These are phyloP conservation scores for Helicolenus hilgendorfi DNA, from an alignment of 2,797 vertebrate genomes.

Conservation along the genomic window DNA sequence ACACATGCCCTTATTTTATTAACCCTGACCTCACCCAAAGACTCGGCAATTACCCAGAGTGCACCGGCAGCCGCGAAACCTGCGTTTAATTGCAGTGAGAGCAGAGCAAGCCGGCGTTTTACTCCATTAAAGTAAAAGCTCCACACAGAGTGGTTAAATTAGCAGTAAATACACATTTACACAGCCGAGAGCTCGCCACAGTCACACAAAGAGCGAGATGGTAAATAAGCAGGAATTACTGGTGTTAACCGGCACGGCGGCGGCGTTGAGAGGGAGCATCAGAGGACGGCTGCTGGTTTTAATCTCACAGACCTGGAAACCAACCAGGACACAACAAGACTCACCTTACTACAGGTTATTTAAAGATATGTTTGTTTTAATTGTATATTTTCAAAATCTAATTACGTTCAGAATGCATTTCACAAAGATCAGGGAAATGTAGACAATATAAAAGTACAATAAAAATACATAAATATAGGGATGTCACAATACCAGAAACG, in stretches of 20 bases:
- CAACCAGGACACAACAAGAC: background rate
- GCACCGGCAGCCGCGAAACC: constrained; percentile 56
- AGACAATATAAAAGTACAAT: too few species aligned
- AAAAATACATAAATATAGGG: background rate
- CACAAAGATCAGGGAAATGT: background rate
- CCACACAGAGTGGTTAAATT: constrained; percentile 33
- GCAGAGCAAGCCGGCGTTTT: constrained; percentile 17
- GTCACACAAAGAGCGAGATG: background rate
- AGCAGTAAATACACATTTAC: constrained; percentile 33
- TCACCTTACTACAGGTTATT: background rate
- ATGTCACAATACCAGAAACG: too few species aligned
- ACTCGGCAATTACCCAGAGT: constrained; percentile 81
- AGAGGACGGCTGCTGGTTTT: background rate
- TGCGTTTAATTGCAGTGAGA: constrained; percentile 50
- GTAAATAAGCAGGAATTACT: constrained; percentile 7
- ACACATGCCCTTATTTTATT: constrained; percentile 66
- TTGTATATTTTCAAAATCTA: background rate
- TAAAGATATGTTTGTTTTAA: background rate
- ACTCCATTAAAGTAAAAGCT: constrained; percentile 65
- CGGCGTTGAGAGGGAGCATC: background rate
- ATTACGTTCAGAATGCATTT: background rate
- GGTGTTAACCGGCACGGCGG: background rate
- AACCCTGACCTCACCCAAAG: constrained; percentile 70
- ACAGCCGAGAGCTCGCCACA: background rate
- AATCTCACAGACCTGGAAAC: background rate